phyloP scores from a whole-genome alignment of 2,888 invertebrate genomes.

The Trypoxylon attenuatum region DNA sequence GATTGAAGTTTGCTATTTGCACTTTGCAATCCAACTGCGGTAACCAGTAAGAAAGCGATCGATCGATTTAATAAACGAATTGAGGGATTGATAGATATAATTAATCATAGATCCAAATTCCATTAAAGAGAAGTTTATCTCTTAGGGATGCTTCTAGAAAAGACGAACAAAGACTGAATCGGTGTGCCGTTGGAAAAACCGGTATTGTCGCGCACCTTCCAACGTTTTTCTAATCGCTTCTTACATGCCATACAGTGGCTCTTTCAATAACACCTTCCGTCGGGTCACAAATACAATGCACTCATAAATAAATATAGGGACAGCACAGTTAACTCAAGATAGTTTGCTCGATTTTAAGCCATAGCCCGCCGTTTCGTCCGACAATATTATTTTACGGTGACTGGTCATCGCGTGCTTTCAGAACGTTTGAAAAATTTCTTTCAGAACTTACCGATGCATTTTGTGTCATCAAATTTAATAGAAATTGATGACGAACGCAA shows the following conservation, averaged over 20 bases:
- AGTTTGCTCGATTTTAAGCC: conserved; percentile 40
- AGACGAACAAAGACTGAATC: neutral
- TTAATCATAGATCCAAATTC: too few relatives aligned
- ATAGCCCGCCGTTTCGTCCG: conserved; percentile 48
- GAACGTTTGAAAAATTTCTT: conserved; percentile 21
- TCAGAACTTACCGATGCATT: conserved; percentile 35
- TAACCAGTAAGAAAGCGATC: too few relatives aligned
- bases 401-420: conserved; percentile 18
- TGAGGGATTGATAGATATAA: too few relatives aligned
- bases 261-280: conserved; percentile 54
- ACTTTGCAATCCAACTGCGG: too few relatives aligned
- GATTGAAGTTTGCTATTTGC: too few relatives aligned
- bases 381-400: conserved; percentile 60
- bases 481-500: conserved; percentile 4
- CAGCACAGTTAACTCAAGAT: conserved; percentile 34
- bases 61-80: too few relatives aligned
- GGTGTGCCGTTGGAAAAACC: conserved; percentile 28
- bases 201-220: conserved; percentile 24
- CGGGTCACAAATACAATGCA: conserved; percentile 36
- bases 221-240: conserved; percentile 44
- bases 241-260: conserved; percentile 34
- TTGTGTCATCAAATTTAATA: too few relatives aligned
- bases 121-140: too few relatives aligned
- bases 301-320: conserved; percentile 51
- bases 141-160: neutral